phyloP scores from a whole-genome alignment of 1,140 invertebrate species.

The Caenorhabditis briggsae region DNA sequence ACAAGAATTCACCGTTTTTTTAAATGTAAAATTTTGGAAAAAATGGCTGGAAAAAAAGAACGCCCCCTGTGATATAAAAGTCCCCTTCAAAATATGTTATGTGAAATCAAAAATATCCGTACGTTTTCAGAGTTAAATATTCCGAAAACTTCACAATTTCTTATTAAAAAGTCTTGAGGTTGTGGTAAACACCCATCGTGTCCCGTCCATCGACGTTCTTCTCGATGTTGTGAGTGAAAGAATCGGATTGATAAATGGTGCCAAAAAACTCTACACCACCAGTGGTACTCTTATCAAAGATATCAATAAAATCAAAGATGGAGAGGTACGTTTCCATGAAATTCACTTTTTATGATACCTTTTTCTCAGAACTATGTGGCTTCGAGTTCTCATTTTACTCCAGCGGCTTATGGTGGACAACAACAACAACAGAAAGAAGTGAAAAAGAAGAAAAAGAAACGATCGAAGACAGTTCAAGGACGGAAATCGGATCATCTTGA shows the following conservation, averaged over 20 bases:
- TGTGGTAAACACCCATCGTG: slow-evolving; percentile 46
- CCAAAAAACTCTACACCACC: slow-evolving; percentile 54
- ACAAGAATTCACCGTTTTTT: too few species aligned
- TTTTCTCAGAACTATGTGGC: slow-evolving; percentile 48
- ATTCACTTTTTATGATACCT: not conserved
- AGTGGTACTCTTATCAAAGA: slow-evolving; percentile 50
- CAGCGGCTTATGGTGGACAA: slow-evolving; percentile 52
- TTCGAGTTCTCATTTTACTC: slow-evolving; percentile 45
- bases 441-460: slow-evolving; percentile 27
- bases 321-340: slow-evolving; percentile 2
- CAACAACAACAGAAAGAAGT: not conserved
- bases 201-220: slow-evolving; percentile 35
- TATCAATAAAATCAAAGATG: slow-evolving; percentile 52
- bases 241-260: slow-evolving; percentile 47
- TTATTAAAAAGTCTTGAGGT: not conserved
- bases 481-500: not conserved
- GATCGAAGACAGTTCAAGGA: slow-evolving; percentile 28
- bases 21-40: too few species aligned
- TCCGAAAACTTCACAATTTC: too few species aligned
- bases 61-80: too few species aligned
- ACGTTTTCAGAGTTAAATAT: too few species aligned
- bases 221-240: slow-evolving; percentile 6
- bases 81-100: too few species aligned
- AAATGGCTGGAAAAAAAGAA: too few species aligned
- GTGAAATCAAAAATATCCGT: too few species aligned